These are phyloP conservation scores for Allophyes oxyacanthae DNA, from an alignment of 2,888 invertebrate species.

Conservation along the genomic window DNA sequence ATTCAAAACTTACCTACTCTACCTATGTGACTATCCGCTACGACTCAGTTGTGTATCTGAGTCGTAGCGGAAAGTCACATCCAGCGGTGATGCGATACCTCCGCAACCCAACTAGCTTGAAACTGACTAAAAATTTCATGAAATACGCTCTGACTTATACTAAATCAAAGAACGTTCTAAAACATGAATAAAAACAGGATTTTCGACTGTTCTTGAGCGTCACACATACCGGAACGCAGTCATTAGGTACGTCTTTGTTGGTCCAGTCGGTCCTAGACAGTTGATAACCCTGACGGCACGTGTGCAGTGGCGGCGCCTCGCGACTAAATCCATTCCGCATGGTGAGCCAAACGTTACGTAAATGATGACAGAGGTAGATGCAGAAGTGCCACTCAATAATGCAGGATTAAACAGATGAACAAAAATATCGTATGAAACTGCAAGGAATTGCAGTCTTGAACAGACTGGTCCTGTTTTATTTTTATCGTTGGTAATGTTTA, in stretches of 20 bases:
- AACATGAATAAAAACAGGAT: constrained; percentile 14
- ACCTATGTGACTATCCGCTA: too few relatives aligned
- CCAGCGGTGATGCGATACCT: too few relatives aligned
- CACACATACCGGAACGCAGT: constrained; percentile 35
- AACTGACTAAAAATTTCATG: too few relatives aligned
- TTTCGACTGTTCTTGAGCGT: constrained; percentile 21
- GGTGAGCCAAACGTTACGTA: constrained; percentile 75
- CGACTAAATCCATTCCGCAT: constrained; percentile 69
- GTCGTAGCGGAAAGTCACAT: too few relatives aligned
- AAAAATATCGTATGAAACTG: neutral
- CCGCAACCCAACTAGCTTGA: too few relatives aligned
- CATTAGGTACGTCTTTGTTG: constrained; percentile 43
- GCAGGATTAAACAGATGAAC: neutral
- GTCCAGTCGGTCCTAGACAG: constrained; percentile 51
- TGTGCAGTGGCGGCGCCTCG: constrained; percentile 63
- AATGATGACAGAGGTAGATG: constrained; percentile 29
- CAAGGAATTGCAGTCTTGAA: neutral
- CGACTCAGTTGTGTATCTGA: too few relatives aligned
- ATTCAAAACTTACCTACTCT: too few relatives aligned
- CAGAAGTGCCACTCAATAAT: constrained; percentile 30
- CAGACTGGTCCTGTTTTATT: too few relatives aligned
- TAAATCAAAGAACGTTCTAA: constrained; percentile 11
- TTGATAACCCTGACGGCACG: constrained; percentile 54
- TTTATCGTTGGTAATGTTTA: too few relatives aligned
- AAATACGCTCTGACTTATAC: constrained; percentile 1